Evolutionary conservation across 2,888 invertebrate species (phyloP).

Genomic region (Flexamia atlantica): DNA sequence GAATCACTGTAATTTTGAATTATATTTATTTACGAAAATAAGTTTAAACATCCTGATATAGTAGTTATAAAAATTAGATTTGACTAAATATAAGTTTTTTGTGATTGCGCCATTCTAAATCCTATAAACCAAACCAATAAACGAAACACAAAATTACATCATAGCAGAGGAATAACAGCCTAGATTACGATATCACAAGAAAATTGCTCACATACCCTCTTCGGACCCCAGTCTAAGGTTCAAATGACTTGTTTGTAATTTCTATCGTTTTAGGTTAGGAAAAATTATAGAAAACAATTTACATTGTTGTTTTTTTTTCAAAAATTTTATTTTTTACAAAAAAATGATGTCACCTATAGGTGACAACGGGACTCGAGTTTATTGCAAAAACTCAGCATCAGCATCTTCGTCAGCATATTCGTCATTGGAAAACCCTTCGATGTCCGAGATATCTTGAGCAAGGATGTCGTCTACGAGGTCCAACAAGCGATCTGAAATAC

Average conservation of each 20-base stretch:
- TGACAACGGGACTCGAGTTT: constrained; percentile 17
- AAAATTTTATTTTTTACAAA: neutral
- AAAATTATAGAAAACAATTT: constrained; percentile 52
- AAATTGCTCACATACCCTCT: too few species aligned
- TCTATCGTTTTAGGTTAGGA: constrained; percentile 1
- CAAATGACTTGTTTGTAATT: neutral
- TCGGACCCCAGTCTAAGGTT: constrained; percentile 35
- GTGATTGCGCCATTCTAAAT: too few species aligned
- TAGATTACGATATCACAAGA: too few species aligned
- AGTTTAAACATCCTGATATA: too few species aligned
- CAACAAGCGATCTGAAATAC: constrained; percentile 20
- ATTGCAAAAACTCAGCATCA: constrained; percentile 3
- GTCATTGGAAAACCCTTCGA: constrained; percentile 23
- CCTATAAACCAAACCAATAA: too few species aligned
- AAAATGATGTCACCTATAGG: constrained; percentile 42
- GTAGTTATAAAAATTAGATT: too few species aligned
- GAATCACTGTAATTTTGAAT: too few species aligned
- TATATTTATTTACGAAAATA: too few species aligned
- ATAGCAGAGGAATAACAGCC: too few species aligned
- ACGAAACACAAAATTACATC: too few species aligned
- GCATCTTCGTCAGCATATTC: constrained; percentile 30
- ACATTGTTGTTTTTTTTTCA: neutral
- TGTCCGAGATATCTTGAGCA: constrained; percentile 8
- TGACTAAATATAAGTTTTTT: too few species aligned
- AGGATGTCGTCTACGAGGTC: constrained; percentile 9